A percentile compares a stretch with the other conserved stretches of the same genome.
phyloP scores from a whole-genome alignment of 2,797 vertebrate genomes.

The Myripristis jacobus region DNA sequence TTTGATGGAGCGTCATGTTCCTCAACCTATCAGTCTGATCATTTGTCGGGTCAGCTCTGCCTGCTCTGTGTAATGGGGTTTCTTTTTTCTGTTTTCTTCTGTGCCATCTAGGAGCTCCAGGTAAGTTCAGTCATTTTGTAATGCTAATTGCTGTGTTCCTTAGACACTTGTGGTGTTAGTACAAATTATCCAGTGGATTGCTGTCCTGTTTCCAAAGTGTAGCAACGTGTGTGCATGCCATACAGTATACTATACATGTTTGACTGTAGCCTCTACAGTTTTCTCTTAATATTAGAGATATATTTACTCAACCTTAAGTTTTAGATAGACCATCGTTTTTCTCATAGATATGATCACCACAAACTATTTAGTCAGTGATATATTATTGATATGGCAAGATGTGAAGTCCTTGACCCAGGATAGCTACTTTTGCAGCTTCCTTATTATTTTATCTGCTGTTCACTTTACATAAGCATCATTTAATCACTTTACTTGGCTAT shows the following conservation, averaged over 20 bases:
- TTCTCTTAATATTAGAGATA: constrained; percentile 9
- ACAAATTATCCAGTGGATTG: constrained; percentile 8
- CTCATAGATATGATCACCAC: constrained; percentile 10
- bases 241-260: constrained; percentile 18
- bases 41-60: constrained; percentile 33
- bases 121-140: constrained; percentile 75
- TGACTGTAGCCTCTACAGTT: constrained; percentile 17
- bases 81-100: constrained; percentile 75
- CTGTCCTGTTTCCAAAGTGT: constrained; percentile 10
- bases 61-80: constrained; percentile 68
- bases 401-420: not conserved
- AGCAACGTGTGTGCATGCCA: constrained; percentile 47
- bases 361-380: constrained; percentile 25
- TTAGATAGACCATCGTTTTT: constrained; percentile 10
- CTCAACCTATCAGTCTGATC: constrained; percentile 5
- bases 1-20: constrained; percentile 1
- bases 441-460: not conserved
- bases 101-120: constrained; percentile 83
- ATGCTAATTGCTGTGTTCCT: constrained; percentile 61
- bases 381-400: constrained; percentile 25
- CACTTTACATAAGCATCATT: not conserved
- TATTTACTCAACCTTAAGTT: not conserved
- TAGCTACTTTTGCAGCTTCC: not conserved
- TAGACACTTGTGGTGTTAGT: constrained; percentile 27
- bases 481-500: not conserved